These are phyloP conservation scores for Pardosa pseudoannulata DNA, from an alignment of 2,888 invertebrate species.

Conservation along the genomic window DNA sequence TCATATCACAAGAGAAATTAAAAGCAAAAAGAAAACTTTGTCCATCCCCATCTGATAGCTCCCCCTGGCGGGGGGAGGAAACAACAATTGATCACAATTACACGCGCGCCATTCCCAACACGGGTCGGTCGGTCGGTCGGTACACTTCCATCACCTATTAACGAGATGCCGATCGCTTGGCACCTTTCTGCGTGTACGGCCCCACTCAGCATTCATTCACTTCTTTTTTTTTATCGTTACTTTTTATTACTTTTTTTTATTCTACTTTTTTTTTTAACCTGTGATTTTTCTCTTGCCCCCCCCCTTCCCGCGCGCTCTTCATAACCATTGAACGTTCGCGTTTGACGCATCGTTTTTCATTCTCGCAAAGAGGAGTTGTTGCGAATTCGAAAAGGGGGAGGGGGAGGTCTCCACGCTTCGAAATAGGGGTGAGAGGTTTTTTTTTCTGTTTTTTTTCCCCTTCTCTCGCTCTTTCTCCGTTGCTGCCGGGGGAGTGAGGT, in stretches of 20 bases:
- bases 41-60: too few species aligned
- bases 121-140: too few species aligned
- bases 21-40: too few species aligned
- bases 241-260: neutral
- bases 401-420: slow-evolving; percentile 8
- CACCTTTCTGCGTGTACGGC: neutral
- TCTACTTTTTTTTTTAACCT: neutral
- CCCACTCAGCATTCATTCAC: neutral
- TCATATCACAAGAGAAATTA: too few species aligned
- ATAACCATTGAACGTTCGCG: slow-evolving; percentile 9
- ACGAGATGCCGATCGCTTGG: neutral
- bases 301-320: neutral
- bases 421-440: slow-evolving; percentile 5
- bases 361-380: slow-evolving; percentile 38
- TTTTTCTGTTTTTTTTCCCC: too few species aligned
- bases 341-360: slow-evolving; percentile 57
- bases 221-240: neutral
- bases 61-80: too few species aligned
- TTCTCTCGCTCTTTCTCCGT: too few species aligned
- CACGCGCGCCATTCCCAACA: neutral
- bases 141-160: slow-evolving; percentile 14
- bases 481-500: too few species aligned
- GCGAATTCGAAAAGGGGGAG: slow-evolving; percentile 10
- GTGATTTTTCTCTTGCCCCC: neutral
- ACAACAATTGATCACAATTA: slow-evolving; percentile 2